Conservation (phyloP, 2,797 vertebrate genomes). For the Hafferia zeledoni region DNA sequence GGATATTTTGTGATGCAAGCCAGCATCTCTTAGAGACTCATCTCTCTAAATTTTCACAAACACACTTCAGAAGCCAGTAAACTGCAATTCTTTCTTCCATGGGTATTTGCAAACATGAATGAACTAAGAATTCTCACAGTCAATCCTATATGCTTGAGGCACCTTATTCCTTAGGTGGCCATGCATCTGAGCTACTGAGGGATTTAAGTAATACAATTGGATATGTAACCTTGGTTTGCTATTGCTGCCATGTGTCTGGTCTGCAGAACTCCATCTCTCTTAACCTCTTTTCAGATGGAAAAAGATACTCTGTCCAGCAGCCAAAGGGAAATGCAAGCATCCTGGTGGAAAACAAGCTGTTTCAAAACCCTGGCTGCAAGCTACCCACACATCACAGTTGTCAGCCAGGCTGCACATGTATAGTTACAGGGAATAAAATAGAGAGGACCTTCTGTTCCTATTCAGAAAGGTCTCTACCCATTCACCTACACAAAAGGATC, state of each 20-base stretch:
- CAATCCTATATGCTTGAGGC: not conserved
- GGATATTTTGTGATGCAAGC: not conserved
- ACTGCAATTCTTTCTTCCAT: not conserved
- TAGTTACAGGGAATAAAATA: slow-evolving; percentile 62
- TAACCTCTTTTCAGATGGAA: slow-evolving; percentile 54
- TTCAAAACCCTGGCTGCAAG: slow-evolving; percentile 68
- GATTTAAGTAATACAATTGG: not conserved
- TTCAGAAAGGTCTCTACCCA: slow-evolving; percentile 60
- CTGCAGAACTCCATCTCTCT: slow-evolving; percentile 9
- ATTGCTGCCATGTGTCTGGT: not conserved
- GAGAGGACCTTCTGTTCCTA: slow-evolving; percentile 61
- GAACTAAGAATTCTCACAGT: not conserved
- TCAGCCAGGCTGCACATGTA: slow-evolving; percentile 54
- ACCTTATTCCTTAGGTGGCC: not conserved
- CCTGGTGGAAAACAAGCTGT: slow-evolving; percentile 72
- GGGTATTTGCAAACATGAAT: slow-evolving; percentile 14
- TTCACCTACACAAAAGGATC: slow-evolving; percentile 61
- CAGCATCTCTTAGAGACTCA: not conserved
- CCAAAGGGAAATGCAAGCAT: slow-evolving; percentile 66
- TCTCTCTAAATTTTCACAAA: not conserved
- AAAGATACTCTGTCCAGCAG: slow-evolving; percentile 55
- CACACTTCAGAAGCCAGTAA: not conserved
- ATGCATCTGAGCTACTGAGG: not conserved
- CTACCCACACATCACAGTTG: slow-evolving; percentile 58
- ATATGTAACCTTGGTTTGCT: not conserved